phyloP scores from a whole-genome alignment of 1,140 invertebrate genomes.

The Eurosta solidaginis region DNA sequence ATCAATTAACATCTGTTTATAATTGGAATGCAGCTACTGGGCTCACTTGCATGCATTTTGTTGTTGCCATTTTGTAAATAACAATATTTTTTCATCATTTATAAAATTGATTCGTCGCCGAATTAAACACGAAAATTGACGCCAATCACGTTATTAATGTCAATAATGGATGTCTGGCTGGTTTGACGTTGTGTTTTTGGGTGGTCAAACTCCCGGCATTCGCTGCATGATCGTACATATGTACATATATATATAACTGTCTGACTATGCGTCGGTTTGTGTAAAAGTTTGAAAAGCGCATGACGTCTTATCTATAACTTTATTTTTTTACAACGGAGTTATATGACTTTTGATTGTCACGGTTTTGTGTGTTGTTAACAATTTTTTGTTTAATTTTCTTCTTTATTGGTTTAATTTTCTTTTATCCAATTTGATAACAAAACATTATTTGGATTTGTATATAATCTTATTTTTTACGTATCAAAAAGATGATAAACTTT shows the following conservation, averaged over 20 bases:
- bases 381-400: background rate
- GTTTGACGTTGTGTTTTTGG: conserved; percentile 13
- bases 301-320: background rate
- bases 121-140: conserved; percentile 53
- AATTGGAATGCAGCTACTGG: conserved; percentile 59
- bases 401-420: background rate
- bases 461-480: background rate
- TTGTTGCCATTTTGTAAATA: conserved; percentile 6
- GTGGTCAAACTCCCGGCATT: background rate
- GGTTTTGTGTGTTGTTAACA: background rate
- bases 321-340: background rate
- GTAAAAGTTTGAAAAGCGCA: no score
- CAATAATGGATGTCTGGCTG: conserved; percentile 40
- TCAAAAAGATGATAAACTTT: background rate
- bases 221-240: background rate
- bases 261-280: background rate
- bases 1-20: conserved; percentile 57
- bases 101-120: conserved; percentile 13
- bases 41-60: background rate
- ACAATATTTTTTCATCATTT: background rate
- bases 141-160: conserved; percentile 56
- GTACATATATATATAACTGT: background rate
- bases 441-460: background rate
- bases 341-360: background rate
- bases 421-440: background rate